These are phyloP conservation scores for Nymphalis urticae DNA, from an alignment of 2,888 invertebrate species.

Conservation along the genomic window DNA sequence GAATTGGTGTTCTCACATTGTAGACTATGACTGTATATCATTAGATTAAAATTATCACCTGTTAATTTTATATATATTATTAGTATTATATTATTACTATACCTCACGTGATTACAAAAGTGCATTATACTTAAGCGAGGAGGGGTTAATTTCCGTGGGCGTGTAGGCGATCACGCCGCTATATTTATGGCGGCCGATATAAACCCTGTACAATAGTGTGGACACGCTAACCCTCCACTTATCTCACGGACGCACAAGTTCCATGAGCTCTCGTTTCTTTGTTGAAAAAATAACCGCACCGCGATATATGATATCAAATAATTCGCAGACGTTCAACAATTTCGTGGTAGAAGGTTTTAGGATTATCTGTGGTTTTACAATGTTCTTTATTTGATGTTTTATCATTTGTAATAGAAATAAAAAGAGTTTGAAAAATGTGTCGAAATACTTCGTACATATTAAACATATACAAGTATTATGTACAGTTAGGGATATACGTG, in stretches of 20 bases:
- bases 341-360: neutral
- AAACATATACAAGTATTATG: no score
- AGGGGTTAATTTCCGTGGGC: constrained; percentile 33
- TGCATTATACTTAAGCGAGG: constrained; percentile 11
- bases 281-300: constrained; percentile 11
- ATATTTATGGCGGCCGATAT: constrained; percentile 48
- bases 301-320: constrained; percentile 10
- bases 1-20: no score
- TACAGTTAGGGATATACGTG: no score
- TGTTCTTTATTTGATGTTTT: neutral
- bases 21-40: no score
- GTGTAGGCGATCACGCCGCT: constrained; percentile 20
- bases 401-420: neutral
- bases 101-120: neutral
- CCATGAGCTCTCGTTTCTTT: constrained; percentile 9
- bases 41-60: no score
- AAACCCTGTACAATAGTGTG: constrained; percentile 45
- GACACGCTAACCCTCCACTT: constrained; percentile 47
- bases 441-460: no score
- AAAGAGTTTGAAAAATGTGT: no score
- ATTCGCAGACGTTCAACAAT: neutral
- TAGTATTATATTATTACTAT: neutral
- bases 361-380: neutral
- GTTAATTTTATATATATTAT: no score
- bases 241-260: constrained; percentile 45